Evolutionary conservation across 2,797 vertebrate genomes (phyloP).

Genomic region (Syndactyla subalaris): DNA sequence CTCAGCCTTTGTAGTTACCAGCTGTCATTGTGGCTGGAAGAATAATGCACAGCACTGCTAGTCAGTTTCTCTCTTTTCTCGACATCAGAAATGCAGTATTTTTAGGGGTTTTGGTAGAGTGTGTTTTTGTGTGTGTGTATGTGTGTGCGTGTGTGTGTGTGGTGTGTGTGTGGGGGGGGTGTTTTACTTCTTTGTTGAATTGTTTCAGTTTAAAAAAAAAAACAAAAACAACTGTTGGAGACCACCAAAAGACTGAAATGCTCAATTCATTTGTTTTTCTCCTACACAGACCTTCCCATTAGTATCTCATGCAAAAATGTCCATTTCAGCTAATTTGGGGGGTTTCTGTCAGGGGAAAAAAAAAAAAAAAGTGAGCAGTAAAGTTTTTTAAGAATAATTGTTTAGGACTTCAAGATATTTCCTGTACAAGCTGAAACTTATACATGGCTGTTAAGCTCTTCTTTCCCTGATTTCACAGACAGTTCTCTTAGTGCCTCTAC

Average conservation of each 20-base stretch:
- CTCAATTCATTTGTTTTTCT: background rate
- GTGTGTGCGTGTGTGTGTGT: too few species aligned
- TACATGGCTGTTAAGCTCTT: background rate
- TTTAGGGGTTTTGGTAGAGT: accelerated
- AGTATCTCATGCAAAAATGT: background rate
- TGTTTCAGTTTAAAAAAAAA: too few species aligned
- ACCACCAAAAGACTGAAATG: background rate
- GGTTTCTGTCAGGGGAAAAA: background rate
- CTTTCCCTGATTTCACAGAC: background rate
- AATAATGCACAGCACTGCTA: background rate
- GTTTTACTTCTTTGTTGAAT: background rate
- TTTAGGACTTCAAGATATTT: background rate
- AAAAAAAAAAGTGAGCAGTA: background rate
- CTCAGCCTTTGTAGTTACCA: background rate
- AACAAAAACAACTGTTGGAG: background rate
- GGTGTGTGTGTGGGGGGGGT: too few species aligned
- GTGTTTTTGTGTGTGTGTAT: too few species aligned
- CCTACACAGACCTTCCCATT: background rate
- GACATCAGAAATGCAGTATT: background rate
- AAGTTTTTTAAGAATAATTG: background rate
- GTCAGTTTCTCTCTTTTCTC: background rate
- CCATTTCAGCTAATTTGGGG: background rate
- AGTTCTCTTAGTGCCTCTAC: background rate
- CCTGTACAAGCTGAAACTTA: background rate
- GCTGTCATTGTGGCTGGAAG: background rate